Percentiles rank a stretch among this genome's conserved stretches.
These are phyloP conservation scores for Agrochola macilenta DNA, from an alignment of 2,888 invertebrate genomes.

Conservation along the genomic window DNA sequence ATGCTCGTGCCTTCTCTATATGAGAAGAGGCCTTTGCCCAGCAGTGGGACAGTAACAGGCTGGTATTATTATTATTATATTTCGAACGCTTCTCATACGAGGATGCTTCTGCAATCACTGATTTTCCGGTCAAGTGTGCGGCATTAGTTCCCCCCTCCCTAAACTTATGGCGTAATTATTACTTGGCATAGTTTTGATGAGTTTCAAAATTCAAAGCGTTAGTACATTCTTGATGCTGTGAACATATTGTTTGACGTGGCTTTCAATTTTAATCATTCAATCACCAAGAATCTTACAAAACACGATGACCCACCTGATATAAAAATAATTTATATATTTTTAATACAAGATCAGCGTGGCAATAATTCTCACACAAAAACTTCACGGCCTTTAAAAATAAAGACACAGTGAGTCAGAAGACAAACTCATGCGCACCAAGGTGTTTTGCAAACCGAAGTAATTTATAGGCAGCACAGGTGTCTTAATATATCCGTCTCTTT, in stretches of 20 bases:
- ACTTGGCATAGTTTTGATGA: constrained; percentile 6
- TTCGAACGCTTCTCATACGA: constrained; percentile 27
- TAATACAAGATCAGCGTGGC: constrained; percentile 30
- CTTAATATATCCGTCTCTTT: constrained; percentile 20
- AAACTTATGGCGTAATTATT: not conserved
- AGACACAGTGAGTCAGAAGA: constrained; percentile 40
- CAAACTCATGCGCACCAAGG: constrained; percentile 43
- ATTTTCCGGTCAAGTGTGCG: constrained; percentile 18
- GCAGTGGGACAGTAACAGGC: too few relatives aligned
- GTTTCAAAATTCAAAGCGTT: not conserved
- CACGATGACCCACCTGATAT: constrained; percentile 14
- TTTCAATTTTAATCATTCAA: not conserved
- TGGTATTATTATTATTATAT: too few relatives aligned
- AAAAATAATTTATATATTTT: constrained; percentile 25
- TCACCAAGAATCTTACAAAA: not conserved
- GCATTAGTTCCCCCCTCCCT: constrained; percentile 1
- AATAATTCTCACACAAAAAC: constrained; percentile 53
- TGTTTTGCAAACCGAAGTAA: constrained; percentile 32
- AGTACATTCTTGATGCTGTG: not conserved
- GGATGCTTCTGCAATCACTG: constrained; percentile 28
- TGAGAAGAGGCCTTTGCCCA: too few relatives aligned
- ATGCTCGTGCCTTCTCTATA: too few relatives aligned
- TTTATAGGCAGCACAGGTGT: constrained; percentile 9
- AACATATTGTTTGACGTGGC: not conserved
- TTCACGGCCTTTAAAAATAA: constrained; percentile 39